Conservation (phyloP, 2,797 vertebrate genomes). For the Ciconia nigra region DNA sequence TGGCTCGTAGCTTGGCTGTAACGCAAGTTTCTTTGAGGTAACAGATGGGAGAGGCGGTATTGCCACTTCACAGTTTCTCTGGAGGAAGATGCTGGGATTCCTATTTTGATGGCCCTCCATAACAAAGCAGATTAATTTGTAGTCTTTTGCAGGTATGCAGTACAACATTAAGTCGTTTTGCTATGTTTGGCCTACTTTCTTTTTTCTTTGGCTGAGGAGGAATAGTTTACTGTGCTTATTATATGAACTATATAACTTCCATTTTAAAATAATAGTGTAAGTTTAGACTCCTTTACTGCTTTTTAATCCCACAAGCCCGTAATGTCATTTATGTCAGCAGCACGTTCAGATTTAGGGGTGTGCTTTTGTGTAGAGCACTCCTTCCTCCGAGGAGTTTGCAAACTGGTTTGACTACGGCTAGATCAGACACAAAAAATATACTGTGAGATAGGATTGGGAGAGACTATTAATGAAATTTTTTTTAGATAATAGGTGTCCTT, state of each 20-base stretch:
- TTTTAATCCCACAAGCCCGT: background rate
- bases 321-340: background rate
- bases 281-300: background rate
- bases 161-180: background rate
- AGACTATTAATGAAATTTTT: background rate
- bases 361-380: background rate
- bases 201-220: background rate
- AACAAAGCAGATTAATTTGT: background rate
- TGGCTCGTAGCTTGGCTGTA: background rate
- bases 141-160: background rate
- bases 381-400: background rate
- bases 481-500: background rate
- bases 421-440: background rate
- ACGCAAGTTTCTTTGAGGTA: background rate
- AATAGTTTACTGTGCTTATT: background rate
- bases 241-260: background rate
- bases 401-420: background rate
- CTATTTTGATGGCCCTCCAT: fast-evolving
- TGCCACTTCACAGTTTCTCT: background rate
- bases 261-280: background rate
- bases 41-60: background rate
- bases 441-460: background rate
- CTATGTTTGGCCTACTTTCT: background rate
- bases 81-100: background rate
- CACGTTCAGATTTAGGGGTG: background rate